Evolutionary conservation across 2,888 invertebrate genomes (phyloP), one percentile per base, ranked within the genome.

Genomic region (Eretmocerus hayati): DNA sequence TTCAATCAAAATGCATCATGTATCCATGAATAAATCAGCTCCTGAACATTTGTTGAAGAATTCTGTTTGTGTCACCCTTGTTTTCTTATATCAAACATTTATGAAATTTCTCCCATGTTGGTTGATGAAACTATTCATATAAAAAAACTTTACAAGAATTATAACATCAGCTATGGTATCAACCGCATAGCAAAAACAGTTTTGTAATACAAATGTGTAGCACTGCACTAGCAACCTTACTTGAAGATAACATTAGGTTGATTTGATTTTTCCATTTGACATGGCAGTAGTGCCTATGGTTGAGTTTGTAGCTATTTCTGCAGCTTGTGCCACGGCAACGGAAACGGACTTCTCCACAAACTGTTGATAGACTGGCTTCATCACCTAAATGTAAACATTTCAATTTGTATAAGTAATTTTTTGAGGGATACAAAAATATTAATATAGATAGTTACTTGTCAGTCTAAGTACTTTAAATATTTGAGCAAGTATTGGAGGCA

Each of bases 321-420:
- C 84, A 61, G 86, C 87, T 69, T 82, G 85, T 42, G 79, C 81
- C 58, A 88, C 87, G 62, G 87, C 88, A 72, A 84, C 86, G 69
- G 88, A 83, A 71, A 90, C 83, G 64, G 88, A 84, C 71, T 84
- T 86, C 74, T 89, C 87, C 67, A 89, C 78, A 67, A 85, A 85
- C 55, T 81, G 76, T 69, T 89, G 85, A 73, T 89, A 89, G 56
- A 84, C 72, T 57, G 89, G 89, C 72, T 87, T 87, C 85, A 90
- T 83, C 59, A 86, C 74, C 90, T 90, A 75, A 3, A 74, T 71
- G 61, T 31, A 42, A 19, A 9, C 36, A 39, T 36, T 23, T 3
- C 5, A 18, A 30, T 37, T 26, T 37, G 19, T 13, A 37, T 5
- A 19, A 13, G 8, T 8, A 23, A 23, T 11, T n/a, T 15, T 9